These are phyloP conservation scores for Haplochromis burtoni DNA, from an alignment of 2,113 vertebrate species.

Conservation along the genomic window DNA sequence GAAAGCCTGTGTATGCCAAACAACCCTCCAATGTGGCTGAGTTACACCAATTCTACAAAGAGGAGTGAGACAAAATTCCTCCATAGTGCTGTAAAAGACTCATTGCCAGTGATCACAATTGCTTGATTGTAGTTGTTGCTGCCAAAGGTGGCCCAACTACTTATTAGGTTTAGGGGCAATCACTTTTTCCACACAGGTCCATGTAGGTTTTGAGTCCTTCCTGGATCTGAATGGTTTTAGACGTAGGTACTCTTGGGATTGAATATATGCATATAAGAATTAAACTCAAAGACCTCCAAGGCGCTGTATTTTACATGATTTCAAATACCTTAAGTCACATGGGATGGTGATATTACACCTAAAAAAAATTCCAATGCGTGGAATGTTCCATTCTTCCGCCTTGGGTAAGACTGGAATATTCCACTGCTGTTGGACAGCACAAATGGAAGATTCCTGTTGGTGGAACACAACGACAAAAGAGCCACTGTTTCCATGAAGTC, in stretches of 20 bases:
- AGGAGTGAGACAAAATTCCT: not conserved
- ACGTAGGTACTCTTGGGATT: not conserved
- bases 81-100: not conserved
- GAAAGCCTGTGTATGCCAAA: not conserved
- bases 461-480: not conserved
- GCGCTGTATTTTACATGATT: not conserved
- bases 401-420: not conserved
- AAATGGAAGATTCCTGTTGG: not conserved
- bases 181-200: not conserved
- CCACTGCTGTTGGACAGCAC: not conserved
- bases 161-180: not conserved
- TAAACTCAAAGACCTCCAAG: not conserved
- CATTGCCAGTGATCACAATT: not conserved
- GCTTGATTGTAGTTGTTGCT: not conserved
- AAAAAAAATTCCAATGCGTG: not conserved
- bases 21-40: not conserved
- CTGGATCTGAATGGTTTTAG: not conserved
- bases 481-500: not conserved
- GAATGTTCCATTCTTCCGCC: not conserved
- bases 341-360: not conserved
- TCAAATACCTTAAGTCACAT: not conserved
- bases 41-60: not conserved
- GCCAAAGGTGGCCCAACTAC: not conserved
- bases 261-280: not conserved
- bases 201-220: not conserved